Evolutionary conservation across 2,797 vertebrate species (phyloP).

Genomic region (Tolypeutes matacus): DNA sequence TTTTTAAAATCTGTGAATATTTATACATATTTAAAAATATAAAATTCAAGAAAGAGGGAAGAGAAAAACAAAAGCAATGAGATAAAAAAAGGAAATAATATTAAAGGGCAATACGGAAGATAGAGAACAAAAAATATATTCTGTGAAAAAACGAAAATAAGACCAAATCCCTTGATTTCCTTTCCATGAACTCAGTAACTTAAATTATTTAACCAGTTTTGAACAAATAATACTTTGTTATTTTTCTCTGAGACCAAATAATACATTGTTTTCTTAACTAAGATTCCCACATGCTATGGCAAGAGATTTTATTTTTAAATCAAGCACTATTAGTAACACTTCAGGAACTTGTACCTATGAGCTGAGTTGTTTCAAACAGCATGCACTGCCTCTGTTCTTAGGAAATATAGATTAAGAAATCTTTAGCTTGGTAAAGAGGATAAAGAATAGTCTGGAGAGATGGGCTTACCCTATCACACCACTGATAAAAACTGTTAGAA

Average conservation of each 20-base stretch:
- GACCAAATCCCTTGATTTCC: neutral
- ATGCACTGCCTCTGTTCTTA: neutral
- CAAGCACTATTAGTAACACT: neutral
- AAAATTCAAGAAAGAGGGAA: too few species aligned
- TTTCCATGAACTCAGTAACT: neutral
- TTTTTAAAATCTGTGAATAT: too few species aligned
- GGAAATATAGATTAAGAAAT: neutral
- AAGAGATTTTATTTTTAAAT: conserved; percentile 40
- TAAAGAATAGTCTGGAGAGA: neutral
- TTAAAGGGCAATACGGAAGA: neutral
- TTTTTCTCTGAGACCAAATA: neutral
- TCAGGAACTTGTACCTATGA: neutral
- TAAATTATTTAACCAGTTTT: conserved; percentile 19
- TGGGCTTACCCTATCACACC: neutral
- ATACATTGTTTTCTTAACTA: neutral
- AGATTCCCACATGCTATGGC: neutral
- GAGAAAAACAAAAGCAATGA: too few species aligned
- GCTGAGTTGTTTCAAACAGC: conserved; percentile 17
- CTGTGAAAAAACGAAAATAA: neutral
- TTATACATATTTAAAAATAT: too few species aligned
- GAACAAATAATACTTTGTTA: neutral
- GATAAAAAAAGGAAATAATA: neutral
- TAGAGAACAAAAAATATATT: neutral
- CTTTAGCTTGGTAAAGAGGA: neutral
- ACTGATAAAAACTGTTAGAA: neutral